Evolutionary conservation across 2,797 vertebrate genomes (phyloP).

Genomic region (Remorina albescens): DNA sequence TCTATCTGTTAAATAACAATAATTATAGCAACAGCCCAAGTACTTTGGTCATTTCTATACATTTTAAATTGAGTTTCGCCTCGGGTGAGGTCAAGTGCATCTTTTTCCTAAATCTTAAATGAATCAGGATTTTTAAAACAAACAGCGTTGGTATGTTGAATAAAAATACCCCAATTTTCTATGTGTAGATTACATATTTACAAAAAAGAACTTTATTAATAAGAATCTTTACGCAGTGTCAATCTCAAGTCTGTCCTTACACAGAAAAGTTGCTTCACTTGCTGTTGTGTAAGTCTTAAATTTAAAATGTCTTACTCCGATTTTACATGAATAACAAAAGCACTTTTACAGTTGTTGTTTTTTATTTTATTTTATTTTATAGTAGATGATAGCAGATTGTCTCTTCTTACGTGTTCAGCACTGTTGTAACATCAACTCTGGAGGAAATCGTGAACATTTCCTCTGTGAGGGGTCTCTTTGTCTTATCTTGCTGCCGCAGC

Average conservation of each 20-base stretch:
- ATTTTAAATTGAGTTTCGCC: conserved; percentile 12
- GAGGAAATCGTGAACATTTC: conserved; percentile 36
- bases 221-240: conserved; percentile 8
- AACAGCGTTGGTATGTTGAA: not conserved
- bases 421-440: conserved; percentile 41
- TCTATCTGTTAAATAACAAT: not conserved
- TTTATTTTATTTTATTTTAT: conserved; percentile 36
- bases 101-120: conserved; percentile 15
- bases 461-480: conserved; percentile 45
- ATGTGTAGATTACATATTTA: not conserved
- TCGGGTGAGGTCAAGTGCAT: conserved; percentile 21
- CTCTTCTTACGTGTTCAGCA: conserved; percentile 42
- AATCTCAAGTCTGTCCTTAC: conserved; percentile 28
- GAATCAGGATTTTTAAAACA: not conserved
- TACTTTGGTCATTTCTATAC: not conserved
- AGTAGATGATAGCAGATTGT: conserved; percentile 37
- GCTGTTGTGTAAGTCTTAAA: conserved; percentile 79
- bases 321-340: conserved; percentile 68
- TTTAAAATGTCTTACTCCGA: conserved; percentile 79
- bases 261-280: conserved; percentile 46
- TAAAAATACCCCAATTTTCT: not conserved
- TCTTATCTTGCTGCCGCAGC: conserved; percentile 45
- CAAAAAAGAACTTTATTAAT: not conserved
- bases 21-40: not conserved
- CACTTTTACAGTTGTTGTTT: conserved; percentile 77